A percentile compares a stretch with the other conserved stretches of the same genome.
These are phyloP conservation scores for Saturnia japonica DNA, from an alignment of 2,888 invertebrate species.

Conservation along the genomic window DNA sequence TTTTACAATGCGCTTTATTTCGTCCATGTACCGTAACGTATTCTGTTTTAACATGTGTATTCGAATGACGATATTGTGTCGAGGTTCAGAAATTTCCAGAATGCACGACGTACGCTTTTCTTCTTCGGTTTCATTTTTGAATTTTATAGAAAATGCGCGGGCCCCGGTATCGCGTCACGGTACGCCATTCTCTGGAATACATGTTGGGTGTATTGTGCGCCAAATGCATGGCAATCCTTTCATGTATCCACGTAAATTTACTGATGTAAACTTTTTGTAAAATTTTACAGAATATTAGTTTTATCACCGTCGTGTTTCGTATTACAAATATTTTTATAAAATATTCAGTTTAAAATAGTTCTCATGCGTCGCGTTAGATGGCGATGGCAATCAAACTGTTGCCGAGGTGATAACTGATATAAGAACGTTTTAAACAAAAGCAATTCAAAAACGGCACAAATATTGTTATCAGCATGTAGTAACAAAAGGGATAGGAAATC, in stretches of 20 bases:
- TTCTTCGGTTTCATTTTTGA: slow-evolving; percentile 54
- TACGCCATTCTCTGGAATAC: slow-evolving; percentile 38
- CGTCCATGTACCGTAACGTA: slow-evolving; percentile 41
- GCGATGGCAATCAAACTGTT: too few relatives aligned
- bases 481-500: too few relatives aligned
- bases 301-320: not conserved
- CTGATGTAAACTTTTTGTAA: slow-evolving; percentile 26
- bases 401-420: too few relatives aligned
- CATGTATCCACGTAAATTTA: slow-evolving; percentile 41
- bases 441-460: too few relatives aligned
- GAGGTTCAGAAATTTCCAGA: slow-evolving; percentile 45
- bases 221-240: slow-evolving; percentile 44
- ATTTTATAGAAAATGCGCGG: slow-evolving; percentile 48
- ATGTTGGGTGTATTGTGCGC: slow-evolving; percentile 41
- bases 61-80: slow-evolving; percentile 39
- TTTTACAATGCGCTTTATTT: slow-evolving; percentile 19
- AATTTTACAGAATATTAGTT: slow-evolving; percentile 23
- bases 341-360: not conserved
- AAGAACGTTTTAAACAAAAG: too few relatives aligned
- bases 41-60: slow-evolving; percentile 32
- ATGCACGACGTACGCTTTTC: slow-evolving; percentile 40
- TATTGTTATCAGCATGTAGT: too few relatives aligned
- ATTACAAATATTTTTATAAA: not conserved
- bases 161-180: slow-evolving; percentile 30
- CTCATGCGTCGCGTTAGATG: not conserved